phyloP scores from a whole-genome alignment of 1,140 invertebrate species.

The Temnothorax nylanderi region DNA sequence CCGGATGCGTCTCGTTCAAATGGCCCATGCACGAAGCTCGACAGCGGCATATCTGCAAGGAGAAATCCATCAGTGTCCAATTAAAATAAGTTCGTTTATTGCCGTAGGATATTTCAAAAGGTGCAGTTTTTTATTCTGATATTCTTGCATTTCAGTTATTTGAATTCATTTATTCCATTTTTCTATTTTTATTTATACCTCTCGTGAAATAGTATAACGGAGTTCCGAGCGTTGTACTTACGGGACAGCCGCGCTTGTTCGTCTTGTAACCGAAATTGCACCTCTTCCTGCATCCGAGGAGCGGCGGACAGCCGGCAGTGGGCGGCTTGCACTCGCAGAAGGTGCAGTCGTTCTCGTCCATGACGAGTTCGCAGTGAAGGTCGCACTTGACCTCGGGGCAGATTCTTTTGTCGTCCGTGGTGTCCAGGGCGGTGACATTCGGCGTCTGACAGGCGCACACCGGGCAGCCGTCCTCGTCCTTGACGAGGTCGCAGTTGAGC shows the following conservation, averaged over 20 bases:
- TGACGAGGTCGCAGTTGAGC: conserved; percentile 73
- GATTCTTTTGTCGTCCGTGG: conserved; percentile 61
- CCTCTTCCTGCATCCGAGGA: conserved; percentile 78
- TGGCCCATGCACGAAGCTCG: conserved; percentile 78
- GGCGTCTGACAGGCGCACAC: conserved; percentile 74
- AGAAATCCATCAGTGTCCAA: not conserved
- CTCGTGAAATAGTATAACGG: not conserved
- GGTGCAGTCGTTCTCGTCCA: conserved; percentile 81
- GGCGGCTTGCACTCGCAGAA: conserved; percentile 79
- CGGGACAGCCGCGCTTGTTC: conserved; percentile 79
- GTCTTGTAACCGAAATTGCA: conserved; percentile 80
- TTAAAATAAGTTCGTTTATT: not conserved
- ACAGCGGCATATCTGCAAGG: conserved; percentile 79
- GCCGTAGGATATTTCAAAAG: not conserved
- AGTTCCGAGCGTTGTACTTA: conserved; percentile 62
- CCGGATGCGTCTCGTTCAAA: conserved; percentile 78
- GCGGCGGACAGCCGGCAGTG: conserved; percentile 70
- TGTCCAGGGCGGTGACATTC: conserved; percentile 40
- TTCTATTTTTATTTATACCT: not conserved
- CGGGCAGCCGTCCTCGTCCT: conserved; percentile 77
- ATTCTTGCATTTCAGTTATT: not conserved
- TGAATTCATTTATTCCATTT: not conserved
- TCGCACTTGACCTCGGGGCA: conserved; percentile 80
- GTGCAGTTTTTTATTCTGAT: not conserved
- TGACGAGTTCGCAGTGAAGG: conserved; percentile 79